Evolutionary conservation across 2,888 invertebrate species (phyloP).

Genomic region (Azorinus chamasolen): DNA sequence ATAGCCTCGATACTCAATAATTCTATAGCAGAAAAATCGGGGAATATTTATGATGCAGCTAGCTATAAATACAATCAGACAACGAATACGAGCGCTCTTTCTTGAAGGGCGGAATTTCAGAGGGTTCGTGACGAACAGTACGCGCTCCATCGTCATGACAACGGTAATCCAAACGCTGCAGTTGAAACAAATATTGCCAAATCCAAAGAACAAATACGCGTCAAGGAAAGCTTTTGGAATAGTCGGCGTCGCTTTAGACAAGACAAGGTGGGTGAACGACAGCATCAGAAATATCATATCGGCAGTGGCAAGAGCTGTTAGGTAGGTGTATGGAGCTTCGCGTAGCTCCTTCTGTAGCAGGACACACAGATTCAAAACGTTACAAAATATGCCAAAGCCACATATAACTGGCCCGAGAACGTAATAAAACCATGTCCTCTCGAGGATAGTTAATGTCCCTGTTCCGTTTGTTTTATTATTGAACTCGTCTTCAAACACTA

Average conservation of each 20-base stretch:
- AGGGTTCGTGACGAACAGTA: constrained; percentile 77
- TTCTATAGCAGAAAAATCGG: constrained; percentile 70
- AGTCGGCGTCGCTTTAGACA: constrained; percentile 41
- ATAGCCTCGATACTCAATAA: constrained; percentile 13
- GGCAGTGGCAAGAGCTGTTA: constrained; percentile 79
- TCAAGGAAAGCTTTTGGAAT: constrained; percentile 73
- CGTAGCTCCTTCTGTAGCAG: constrained; percentile 76
- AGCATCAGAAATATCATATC: constrained; percentile 76
- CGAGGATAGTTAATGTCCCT: no score
- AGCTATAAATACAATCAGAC: constrained; percentile 68
- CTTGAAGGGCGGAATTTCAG: constrained; percentile 75
- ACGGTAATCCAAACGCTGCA: constrained; percentile 81
- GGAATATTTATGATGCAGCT: constrained; percentile 76
- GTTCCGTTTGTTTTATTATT: no score
- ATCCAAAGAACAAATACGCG: constrained; percentile 76
- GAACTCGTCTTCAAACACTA: no score
- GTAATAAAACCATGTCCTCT: constrained; percentile 37
- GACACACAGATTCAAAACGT: constrained; percentile 81
- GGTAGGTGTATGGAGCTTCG: constrained; percentile 83
- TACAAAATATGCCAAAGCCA: constrained; percentile 81
- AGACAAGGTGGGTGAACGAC: constrained; percentile 68
- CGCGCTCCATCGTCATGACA: constrained; percentile 82
- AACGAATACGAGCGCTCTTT: constrained; percentile 67
- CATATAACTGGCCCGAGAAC: constrained; percentile 79
- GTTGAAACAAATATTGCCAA: constrained; percentile 80